These are phyloP conservation scores for Epicauta chinensis DNA, from an alignment of 1,140 invertebrate genomes.

Conservation along the genomic window DNA sequence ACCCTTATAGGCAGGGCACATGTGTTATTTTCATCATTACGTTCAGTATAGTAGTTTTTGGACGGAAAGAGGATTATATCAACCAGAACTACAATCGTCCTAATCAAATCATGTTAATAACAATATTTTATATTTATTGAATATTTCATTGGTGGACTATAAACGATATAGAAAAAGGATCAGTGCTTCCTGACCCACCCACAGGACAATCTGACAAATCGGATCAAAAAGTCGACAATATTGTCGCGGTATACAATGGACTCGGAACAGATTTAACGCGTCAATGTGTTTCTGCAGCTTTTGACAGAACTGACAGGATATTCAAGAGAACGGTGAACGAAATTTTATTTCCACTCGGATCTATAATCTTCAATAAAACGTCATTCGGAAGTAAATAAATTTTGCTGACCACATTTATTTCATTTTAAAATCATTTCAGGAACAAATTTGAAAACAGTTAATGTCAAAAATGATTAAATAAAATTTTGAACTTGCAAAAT, in stretches of 20 bases:
- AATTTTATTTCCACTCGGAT: too few species aligned
- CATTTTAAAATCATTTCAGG: too few species aligned
- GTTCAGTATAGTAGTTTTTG: conserved; percentile 24
- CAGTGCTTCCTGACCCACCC: conserved; percentile 37
- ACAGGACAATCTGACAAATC: conserved; percentile 43
- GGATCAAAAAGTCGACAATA: conserved; percentile 46
- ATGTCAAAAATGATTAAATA: too few species aligned
- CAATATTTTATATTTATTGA: neutral
- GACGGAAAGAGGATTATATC: conserved; percentile 40
- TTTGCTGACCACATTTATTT: too few species aligned
- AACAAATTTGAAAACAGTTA: too few species aligned
- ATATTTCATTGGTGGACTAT: conserved; percentile 17
- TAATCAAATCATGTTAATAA: neutral
- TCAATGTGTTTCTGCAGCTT: conserved; percentile 29
- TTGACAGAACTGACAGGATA: conserved; percentile 12
- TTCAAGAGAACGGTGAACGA: too few species aligned
- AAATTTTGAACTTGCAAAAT: too few species aligned
- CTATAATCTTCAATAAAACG: too few species aligned
- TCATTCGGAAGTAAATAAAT: too few species aligned
- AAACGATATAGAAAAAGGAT: conserved; percentile 41
- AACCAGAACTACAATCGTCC: conserved; percentile 25
- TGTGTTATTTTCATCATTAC: conserved; percentile 43
- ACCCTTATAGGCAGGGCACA: conserved; percentile 40
- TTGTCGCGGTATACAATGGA: conserved; percentile 39
- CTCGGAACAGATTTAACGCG: conserved; percentile 32